phyloP scores from a whole-genome alignment of 1,140 invertebrate genomes.

The Drosophila prosaltans region DNA sequence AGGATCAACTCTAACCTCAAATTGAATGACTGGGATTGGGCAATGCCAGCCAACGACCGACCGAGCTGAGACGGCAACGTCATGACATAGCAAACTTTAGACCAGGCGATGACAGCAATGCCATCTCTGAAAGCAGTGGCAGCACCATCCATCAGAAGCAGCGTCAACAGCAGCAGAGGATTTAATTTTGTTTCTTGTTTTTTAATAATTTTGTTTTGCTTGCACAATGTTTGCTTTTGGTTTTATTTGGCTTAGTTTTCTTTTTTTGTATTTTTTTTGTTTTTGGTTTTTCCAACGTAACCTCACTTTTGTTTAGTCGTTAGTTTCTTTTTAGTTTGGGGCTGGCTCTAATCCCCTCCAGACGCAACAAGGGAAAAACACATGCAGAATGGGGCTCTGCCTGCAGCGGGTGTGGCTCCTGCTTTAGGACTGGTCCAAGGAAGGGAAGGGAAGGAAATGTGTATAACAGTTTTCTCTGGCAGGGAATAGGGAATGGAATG shows the following conservation, averaged over 20 bases:
- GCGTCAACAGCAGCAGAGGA: background rate
- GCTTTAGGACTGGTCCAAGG: background rate
- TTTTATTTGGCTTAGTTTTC: background rate
- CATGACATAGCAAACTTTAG: slow-evolving; percentile 45
- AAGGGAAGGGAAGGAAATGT: slow-evolving; percentile 25
- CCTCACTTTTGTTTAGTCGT: slow-evolving; percentile 41
- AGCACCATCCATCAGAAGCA: background rate
- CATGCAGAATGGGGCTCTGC: background rate
- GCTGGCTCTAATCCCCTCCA: slow-evolving; percentile 22
- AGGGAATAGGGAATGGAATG: slow-evolving; percentile 1
- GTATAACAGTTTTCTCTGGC: slow-evolving; percentile 40
- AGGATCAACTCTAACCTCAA: slow-evolving; percentile 55
- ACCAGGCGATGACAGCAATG: slow-evolving; percentile 11
- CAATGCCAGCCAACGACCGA: background rate
- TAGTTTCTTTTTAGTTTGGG: background rate
- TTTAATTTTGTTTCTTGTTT: slow-evolving; percentile 16
- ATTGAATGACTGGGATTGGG: slow-evolving; percentile 2
- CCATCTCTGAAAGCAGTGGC: background rate
- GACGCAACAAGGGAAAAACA: background rate
- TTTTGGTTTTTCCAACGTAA: slow-evolving; percentile 36
- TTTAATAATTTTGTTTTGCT: slow-evolving; percentile 32
- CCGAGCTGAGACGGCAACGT: slow-evolving; percentile 17
- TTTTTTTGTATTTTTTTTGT: background rate
- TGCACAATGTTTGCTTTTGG: slow-evolving; percentile 32
- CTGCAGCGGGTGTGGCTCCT: slow-evolving; percentile 16